phyloP scores from a whole-genome alignment of 2,797 vertebrate genomes.

The Sternotherus odoratus region DNA sequence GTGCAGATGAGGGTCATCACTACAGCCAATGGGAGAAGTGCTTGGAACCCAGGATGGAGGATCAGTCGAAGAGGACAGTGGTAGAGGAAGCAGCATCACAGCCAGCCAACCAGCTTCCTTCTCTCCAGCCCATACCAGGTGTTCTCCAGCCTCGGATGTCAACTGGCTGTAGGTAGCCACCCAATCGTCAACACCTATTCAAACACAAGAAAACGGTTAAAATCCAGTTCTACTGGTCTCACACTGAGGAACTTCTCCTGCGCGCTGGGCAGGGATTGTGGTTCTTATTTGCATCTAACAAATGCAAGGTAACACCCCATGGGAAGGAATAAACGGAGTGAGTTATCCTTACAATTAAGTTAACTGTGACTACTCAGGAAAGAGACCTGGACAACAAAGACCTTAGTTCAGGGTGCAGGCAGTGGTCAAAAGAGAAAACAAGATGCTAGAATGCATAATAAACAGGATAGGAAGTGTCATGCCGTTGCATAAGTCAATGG shows the following conservation, averaged over 20 bases:
- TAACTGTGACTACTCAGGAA: neutral
- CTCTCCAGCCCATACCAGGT: too few species aligned
- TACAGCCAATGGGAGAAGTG: neutral
- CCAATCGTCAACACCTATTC: neutral
- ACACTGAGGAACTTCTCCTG: neutral
- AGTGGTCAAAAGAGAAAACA: neutral
- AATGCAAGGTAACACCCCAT: neutral
- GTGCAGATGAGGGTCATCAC: neutral
- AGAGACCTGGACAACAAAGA: neutral
- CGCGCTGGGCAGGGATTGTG: neutral
- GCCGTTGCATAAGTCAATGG: neutral
- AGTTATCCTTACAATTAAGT: neutral
- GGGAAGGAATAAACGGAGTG: neutral
- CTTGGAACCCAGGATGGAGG: neutral
- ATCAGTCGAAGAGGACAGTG: neutral
- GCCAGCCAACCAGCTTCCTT: neutral
- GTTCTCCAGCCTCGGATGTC: neutral
- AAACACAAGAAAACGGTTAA: neutral
- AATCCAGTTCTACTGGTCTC: neutral
- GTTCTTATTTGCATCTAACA: neutral
- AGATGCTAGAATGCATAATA: accelerated
- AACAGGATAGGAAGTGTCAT: accelerated
- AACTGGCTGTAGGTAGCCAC: neutral
- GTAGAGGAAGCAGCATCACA: neutral
- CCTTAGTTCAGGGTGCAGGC: neutral